A percentile compares a stretch with the other conserved stretches of the same genome.
Evolutionary conservation across 2,797 vertebrate genomes (phyloP).

Genomic region (Craterocephalus amniculus): DNA sequence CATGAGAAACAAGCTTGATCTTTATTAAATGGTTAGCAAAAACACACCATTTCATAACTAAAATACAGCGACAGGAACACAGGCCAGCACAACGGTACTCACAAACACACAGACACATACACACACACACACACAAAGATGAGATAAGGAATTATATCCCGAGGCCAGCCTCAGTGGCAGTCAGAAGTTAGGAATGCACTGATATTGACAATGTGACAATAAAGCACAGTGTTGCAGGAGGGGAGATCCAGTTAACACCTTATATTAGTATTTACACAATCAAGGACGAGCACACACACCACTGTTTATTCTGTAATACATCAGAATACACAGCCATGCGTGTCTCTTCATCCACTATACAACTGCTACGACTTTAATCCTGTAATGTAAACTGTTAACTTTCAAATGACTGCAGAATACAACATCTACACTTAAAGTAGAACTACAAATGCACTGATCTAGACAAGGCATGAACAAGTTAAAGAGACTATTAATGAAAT

Average conservation of each 20-base stretch:
- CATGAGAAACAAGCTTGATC: slow-evolving; percentile 12
- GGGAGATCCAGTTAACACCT: slow-evolving; percentile 14
- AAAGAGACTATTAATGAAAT: neutral
- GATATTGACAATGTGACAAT: slow-evolving; percentile 58
- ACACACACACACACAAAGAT: neutral
- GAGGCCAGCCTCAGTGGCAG: slow-evolving; percentile 3
- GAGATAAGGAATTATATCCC: neutral
- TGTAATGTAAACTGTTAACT: neutral
- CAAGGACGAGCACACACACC: slow-evolving; percentile 18
- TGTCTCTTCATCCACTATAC: neutral
- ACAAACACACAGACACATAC: neutral
- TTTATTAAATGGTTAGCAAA: neutral
- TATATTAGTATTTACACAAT: slow-evolving; percentile 29
- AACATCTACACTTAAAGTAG: neutral
- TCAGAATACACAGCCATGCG: neutral
- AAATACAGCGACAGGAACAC: neutral
- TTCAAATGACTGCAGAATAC: neutral
- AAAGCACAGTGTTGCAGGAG: slow-evolving; percentile 15
- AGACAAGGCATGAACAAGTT: neutral
- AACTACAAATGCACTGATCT: neutral
- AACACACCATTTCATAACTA: neutral
- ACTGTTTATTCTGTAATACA: slow-evolving; percentile 12
- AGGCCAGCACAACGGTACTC: neutral
- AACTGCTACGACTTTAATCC: slow-evolving; percentile 9
- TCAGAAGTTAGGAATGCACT: slow-evolving; percentile 12